Percentiles rank a stretch among this genome's conserved stretches.
phyloP scores from a whole-genome alignment of 2,113 vertebrate genomes.

The Amblyornis subalaris region DNA sequence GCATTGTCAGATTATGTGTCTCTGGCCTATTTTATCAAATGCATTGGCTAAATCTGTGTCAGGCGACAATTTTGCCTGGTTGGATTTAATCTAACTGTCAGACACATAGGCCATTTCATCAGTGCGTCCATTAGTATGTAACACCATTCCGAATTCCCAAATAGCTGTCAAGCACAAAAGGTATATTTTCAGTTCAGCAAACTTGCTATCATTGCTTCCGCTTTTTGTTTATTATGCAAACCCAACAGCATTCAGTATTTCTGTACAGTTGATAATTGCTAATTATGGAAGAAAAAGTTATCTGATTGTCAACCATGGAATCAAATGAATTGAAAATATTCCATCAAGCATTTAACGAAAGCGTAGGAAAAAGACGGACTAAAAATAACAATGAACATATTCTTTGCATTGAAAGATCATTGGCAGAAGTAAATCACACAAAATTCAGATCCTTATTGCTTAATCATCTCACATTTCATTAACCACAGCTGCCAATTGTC shows the following conservation, averaged over 20 bases:
- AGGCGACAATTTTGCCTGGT: not conserved
- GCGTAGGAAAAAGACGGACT: not conserved
- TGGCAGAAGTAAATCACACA: conserved; percentile 30
- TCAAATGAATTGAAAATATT: conserved; percentile 38
- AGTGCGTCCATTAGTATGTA: not conserved
- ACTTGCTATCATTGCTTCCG: conserved; percentile 31
- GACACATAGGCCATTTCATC: not conserved
- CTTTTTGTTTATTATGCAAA: conserved; percentile 42
- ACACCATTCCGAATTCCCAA: conserved; percentile 15
- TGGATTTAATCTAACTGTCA: conserved; percentile 16
- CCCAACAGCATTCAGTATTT: conserved; percentile 16
- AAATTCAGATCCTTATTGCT: conserved; percentile 30
- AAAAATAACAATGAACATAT: conserved; percentile 56
- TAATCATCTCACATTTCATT: conserved; percentile 54
- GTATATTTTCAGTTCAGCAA: conserved; percentile 19
- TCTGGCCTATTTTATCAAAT: not conserved
- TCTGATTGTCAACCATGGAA: conserved; percentile 35
- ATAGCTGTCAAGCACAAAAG: conserved; percentile 35
- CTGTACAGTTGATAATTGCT: conserved; percentile 41
- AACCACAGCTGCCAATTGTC: conserved; percentile 54
- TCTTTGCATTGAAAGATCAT: conserved; percentile 38
- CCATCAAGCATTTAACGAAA: conserved; percentile 5
- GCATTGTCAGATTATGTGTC: not conserved
- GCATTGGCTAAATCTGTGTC: not conserved
- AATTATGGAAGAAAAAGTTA: conserved; percentile 50